Percentiles rank a stretch among this genome's conserved stretches.
Evolutionary conservation across 2,113 vertebrate species (phyloP).

Genomic region (Entelurus aequoreus): DNA sequence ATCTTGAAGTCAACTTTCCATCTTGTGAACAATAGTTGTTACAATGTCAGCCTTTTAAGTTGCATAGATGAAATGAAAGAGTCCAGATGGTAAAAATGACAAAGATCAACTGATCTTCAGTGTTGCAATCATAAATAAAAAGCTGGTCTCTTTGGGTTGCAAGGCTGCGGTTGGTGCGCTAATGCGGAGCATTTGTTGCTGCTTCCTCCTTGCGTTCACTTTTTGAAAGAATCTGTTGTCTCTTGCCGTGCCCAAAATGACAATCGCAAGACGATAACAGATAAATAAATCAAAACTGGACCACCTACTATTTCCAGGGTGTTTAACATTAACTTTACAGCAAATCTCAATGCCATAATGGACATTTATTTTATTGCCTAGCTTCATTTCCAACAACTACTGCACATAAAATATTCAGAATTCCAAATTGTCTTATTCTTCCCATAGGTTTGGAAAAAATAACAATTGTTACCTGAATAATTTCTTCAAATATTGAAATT

Average conservation of each 20-base stretch:
- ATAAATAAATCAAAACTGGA: conserved; percentile 60
- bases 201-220: conserved; percentile 61
- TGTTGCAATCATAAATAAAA: conserved; percentile 37
- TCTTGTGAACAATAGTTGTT: conserved; percentile 21
- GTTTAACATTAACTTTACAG: no score
- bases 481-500: no score
- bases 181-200: conserved; percentile 62
- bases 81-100: conserved; percentile 34
- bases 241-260: conserved; percentile 34
- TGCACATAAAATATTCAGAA: no score
- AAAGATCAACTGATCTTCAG: conserved; percentile 58
- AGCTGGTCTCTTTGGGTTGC: conserved; percentile 48
- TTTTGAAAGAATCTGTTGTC: conserved; percentile 61
- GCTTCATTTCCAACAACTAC: no score
- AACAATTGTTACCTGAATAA: no score
- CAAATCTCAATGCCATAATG: no score
- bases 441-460: no score
- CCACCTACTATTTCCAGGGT: neutral
- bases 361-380: no score
- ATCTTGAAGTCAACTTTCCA: conserved; percentile 10
- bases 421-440: no score
- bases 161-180: conserved; percentile 43
- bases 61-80: conserved; percentile 25
- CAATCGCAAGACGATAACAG: conserved; percentile 54
- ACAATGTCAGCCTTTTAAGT: conserved; percentile 16